A percentile compares a stretch with the other conserved stretches of the same genome.
These are phyloP conservation scores for Muntiacus muntjak DNA, from an alignment of 2,113 vertebrate species.

Conservation along the genomic window DNA sequence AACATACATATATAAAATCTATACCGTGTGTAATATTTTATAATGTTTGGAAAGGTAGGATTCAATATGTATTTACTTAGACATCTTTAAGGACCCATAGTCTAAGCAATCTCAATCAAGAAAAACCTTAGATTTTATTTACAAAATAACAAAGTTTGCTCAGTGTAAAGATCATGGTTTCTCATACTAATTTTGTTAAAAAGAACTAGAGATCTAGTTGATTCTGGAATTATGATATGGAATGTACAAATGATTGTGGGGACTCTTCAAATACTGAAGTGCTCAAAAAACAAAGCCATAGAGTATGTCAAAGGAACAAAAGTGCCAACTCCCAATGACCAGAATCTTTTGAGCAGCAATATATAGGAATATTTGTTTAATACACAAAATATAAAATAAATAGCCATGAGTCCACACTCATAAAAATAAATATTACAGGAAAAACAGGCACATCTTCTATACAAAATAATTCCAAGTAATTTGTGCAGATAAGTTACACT, in stretches of 20 bases:
- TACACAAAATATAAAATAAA: background rate
- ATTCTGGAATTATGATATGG: background rate
- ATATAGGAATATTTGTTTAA: background rate
- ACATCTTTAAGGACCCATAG: background rate
- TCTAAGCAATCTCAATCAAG: background rate
- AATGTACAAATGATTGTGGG: background rate
- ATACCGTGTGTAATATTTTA: background rate
- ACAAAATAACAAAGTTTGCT: background rate
- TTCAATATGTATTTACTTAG: background rate
- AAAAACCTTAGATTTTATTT: background rate
- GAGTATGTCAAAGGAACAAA: background rate
- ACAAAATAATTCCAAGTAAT: background rate
- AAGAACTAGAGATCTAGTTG: background rate
- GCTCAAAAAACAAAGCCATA: background rate
- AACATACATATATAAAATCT: background rate
- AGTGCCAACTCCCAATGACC: background rate
- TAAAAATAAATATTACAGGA: background rate
- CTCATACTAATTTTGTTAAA: background rate
- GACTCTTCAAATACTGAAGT: background rate
- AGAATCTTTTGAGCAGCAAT: background rate
- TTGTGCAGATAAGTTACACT: background rate
- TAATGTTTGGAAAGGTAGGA: background rate
- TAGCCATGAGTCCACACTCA: background rate
- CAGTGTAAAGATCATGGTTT: fast-evolving
- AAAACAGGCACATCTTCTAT: background rate